Base-by-base conservation (phyloP, 35 echinoderm and acorn worm species). In the Acanthaster planci region DNA sequence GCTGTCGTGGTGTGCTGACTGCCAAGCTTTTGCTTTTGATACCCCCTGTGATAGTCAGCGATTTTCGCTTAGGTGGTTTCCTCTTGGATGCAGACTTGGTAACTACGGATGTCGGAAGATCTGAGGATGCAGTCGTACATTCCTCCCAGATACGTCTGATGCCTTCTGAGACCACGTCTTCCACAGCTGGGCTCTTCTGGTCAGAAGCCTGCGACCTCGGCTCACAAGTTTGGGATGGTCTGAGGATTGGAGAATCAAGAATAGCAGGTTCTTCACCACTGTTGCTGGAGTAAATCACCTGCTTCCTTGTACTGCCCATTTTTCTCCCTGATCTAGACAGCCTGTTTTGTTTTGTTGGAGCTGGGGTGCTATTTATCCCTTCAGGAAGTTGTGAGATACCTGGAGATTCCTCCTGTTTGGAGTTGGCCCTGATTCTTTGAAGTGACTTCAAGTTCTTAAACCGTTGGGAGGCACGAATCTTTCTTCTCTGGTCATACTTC, bases 11-110 rank as follows among this genome's bases (percentile, higher is more conserved):
- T 14, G 64, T 72, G 5, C 34, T 34, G 34, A 26, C 34, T 31
- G 64, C 64, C n/a, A 5, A 10, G 7, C 7, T 72, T 26, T 29
- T 72, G 23, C 19, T 72, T 9, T 72, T 72, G 1, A 72, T 34
- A 29, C 64, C 64, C 14, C 64, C 64, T 72, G 64, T 72, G 64
- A 72, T 72, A 10, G 64, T 72, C 34, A 72, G 64, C 26, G 64
- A 7, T 16, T 72, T 72, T 12, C 64, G 64, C 26, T 72, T 72
- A 3, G 64, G 34, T 34, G 14, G 8, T 26, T 34, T 72, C 26
- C 14, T 26, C 64, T 72, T 72, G 19, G 64, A 72, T 34, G 29
- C 64, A 1, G 64, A 72, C 34, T 26, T 72, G 64, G 64, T 72
- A 26, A 34, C 34, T 34, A 34, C 10, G 23, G 23, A 26, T 29